phyloP scores from a whole-genome alignment of 1,140 invertebrate genomes.

The Drosophila arizonae region DNA sequence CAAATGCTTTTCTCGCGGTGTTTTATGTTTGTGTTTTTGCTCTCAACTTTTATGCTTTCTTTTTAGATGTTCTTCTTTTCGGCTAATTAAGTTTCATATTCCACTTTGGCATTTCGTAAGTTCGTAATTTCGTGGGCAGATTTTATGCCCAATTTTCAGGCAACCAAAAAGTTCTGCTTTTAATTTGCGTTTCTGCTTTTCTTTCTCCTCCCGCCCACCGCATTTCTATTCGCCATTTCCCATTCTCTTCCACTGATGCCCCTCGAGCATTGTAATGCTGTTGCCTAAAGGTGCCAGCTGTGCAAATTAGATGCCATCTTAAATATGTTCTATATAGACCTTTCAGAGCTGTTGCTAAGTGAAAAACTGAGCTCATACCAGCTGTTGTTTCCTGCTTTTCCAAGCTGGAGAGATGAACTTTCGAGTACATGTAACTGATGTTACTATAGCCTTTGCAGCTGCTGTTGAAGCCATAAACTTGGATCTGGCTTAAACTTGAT shows the following conservation, averaged over 20 bases:
- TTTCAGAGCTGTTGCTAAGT: no score
- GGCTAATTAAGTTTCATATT: slow-evolving; percentile 28
- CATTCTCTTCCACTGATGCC: neutral
- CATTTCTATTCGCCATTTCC: neutral
- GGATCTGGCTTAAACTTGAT: no score
- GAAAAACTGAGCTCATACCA: no score
- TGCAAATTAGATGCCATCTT: slow-evolving; percentile 2
- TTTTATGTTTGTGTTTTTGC: no score
- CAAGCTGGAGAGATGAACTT: no score
- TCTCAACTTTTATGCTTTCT: no score
- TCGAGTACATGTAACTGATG: no score
- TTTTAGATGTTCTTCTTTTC: slow-evolving; percentile 14
- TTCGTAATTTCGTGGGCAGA: slow-evolving; percentile 14
- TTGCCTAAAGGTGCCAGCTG: slow-evolving; percentile 4
- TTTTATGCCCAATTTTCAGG: slow-evolving; percentile 5
- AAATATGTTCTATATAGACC: neutral
- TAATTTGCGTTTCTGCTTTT: slow-evolving; percentile 1
- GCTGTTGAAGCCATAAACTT: no score
- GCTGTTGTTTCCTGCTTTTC: no score
- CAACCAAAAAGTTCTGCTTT: slow-evolving; percentile 9
- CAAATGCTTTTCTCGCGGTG: neutral
- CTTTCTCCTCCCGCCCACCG: neutral
- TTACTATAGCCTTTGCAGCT: no score
- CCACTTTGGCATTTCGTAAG: slow-evolving; percentile 5
- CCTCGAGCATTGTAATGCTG: slow-evolving; percentile 7